A percentile compares a stretch with the other conserved stretches of the same genome.
Conservation (phyloP, 2,797 vertebrate genomes). For the Remorina albescens region DNA sequence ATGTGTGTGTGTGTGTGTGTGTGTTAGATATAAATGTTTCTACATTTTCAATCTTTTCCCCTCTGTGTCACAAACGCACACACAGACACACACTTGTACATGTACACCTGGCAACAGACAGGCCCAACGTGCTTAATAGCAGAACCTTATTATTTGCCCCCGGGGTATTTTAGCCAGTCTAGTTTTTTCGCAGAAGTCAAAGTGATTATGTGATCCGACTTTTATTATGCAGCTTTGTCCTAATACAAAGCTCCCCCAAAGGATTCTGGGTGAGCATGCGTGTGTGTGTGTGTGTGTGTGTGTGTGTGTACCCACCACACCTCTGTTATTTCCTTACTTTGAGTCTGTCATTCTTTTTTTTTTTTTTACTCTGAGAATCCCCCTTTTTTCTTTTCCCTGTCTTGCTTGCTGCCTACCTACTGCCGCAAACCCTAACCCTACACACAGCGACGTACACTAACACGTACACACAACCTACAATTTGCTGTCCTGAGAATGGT, state of each 20-base stretch:
- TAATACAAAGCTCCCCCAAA: slow-evolving; percentile 76
- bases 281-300: slow-evolving; percentile 48
- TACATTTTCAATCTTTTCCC: slow-evolving; percentile 48
- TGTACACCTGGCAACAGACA: slow-evolving; percentile 70
- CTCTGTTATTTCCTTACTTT: slow-evolving; percentile 56
- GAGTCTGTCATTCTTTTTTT: slow-evolving; percentile 38
- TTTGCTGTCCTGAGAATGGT: slow-evolving; percentile 54
- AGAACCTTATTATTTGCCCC: slow-evolving; percentile 82
- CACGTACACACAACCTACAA: slow-evolving; percentile 41
- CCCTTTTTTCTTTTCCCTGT: slow-evolving; percentile 30
- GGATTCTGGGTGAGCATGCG: slow-evolving; percentile 62
- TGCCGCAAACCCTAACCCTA: slow-evolving; percentile 34
- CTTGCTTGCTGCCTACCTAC: slow-evolving; percentile 26
- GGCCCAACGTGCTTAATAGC: slow-evolving; percentile 71
- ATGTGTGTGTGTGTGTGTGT: slow-evolving; percentile 13
- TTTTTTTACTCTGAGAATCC: slow-evolving; percentile 5
- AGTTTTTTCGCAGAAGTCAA: slow-evolving; percentile 77
- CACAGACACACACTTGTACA: slow-evolving; percentile 36
- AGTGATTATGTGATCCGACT: slow-evolving; percentile 84
- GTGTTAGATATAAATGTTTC: slow-evolving; percentile 50
- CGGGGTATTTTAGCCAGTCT: slow-evolving; percentile 77
- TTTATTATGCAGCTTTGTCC: slow-evolving; percentile 81
- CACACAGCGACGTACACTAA: slow-evolving; percentile 46
- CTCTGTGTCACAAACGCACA: slow-evolving; percentile 32
- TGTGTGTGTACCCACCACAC: slow-evolving; percentile 41